Evolutionary conservation across 2,888 invertebrate species (phyloP).

Genomic region (Julus scanicus): DNA sequence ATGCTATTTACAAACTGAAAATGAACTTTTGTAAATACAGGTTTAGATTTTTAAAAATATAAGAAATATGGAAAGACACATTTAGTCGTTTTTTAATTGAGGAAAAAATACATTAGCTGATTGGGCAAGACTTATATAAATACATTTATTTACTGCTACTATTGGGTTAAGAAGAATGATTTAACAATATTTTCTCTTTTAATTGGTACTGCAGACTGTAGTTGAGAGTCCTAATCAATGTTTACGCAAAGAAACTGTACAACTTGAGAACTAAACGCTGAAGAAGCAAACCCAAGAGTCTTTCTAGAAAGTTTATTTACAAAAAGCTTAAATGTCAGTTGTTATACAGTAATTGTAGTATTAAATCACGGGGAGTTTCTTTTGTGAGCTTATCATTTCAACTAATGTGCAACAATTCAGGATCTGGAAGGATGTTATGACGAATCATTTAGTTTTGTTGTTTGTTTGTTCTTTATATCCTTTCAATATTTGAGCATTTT

Average conservation of each 20-base stretch:
- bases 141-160: no score
- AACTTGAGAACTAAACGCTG: not conserved
- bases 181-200: not conserved
- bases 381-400: not conserved
- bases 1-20: no score
- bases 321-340: not conserved
- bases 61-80: no score
- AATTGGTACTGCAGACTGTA: not conserved
- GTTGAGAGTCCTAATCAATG: not conserved
- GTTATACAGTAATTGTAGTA: not conserved
- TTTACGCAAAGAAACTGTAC: not conserved
- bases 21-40: no score
- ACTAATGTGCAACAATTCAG: not conserved
- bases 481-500: not conserved
- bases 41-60: no score
- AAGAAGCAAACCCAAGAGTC: not conserved
- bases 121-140: no score
- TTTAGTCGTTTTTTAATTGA: no score
- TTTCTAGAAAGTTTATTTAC: not conserved
- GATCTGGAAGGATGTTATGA: not conserved
- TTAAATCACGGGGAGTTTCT: not conserved
- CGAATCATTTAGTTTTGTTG: not conserved
- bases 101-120: no score
- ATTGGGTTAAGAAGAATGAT: no score
- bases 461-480: no score